phyloP scores from a whole-genome alignment of 2,888 invertebrate species.

The Blomia tropicalis region DNA sequence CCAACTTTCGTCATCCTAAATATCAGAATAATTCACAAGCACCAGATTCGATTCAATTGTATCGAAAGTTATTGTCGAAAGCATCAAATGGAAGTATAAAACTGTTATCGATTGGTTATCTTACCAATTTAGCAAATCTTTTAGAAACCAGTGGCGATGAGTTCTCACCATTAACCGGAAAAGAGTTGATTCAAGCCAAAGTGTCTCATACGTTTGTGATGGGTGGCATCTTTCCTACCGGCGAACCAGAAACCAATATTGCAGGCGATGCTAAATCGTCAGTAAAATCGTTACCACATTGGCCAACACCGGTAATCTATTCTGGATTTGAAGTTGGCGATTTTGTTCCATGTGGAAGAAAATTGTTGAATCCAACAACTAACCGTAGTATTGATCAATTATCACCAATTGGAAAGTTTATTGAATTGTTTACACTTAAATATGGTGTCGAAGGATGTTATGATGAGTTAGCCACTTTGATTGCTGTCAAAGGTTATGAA shows the following conservation, averaged over 20 bases:
- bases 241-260: background rate
- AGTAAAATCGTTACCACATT: background rate
- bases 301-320: slow-evolving; percentile 5
- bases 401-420: background rate
- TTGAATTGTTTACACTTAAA: background rate
- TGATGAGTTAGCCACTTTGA: background rate
- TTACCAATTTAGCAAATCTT: slow-evolving; percentile 10
- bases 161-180: background rate
- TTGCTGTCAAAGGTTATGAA: background rate
- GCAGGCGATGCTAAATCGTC: background rate
- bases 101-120: slow-evolving; percentile 4
- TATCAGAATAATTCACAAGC: slow-evolving; percentile 3
- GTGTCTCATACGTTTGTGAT: background rate
- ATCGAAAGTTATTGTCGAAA: background rate
- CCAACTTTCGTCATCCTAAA: background rate
- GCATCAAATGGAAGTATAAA: background rate
- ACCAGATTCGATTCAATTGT: background rate
- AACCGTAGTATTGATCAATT: background rate
- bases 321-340: background rate
- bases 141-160: background rate
- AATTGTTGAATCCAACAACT: background rate
- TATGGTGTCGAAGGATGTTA: background rate
- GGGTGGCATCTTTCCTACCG: slow-evolving; percentile 1
- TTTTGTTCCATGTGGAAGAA: background rate
- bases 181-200: background rate